phyloP scores from a whole-genome alignment of 2,113 vertebrate genomes.

The Menura novaehollandiae region DNA sequence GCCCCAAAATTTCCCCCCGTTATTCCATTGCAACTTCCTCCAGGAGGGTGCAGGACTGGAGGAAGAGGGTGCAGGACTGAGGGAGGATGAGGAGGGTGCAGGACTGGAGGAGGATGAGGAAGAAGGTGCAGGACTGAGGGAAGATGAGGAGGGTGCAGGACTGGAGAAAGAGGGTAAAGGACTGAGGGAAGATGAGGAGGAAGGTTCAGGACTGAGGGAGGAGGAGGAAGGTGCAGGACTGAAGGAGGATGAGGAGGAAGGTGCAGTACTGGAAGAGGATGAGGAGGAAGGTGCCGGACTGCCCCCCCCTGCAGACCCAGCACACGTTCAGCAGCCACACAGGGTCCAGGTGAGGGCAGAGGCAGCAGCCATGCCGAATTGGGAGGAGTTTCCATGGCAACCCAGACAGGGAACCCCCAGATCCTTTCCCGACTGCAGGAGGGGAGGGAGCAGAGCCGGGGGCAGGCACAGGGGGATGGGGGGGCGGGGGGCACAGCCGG shows the following conservation, averaged over 20 bases:
- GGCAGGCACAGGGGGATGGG: fast-evolving
- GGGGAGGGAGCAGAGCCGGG: neutral
- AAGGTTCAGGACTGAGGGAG: neutral
- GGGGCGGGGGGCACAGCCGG: fast-evolving
- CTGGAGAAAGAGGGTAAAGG: neutral
- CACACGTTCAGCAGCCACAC: neutral
- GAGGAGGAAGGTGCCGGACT: neutral
- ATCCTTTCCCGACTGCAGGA: neutral
- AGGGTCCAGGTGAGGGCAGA: neutral
- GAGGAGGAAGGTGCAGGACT: too few relatives aligned
- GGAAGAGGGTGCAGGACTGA: neutral
- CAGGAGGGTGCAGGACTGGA: too few relatives aligned
- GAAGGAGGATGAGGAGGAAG: too few relatives aligned
- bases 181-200: neutral
- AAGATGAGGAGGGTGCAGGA: neutral
- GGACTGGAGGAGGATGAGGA: neutral
- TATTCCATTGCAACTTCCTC: neutral
- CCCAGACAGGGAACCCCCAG: neutral
- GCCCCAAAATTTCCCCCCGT: neutral
- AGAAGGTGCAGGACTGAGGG: neutral
- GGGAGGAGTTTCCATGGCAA: conserved; percentile 24
- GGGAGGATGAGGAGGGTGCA: neutral
- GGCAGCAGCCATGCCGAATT: neutral
- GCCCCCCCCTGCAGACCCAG: fast-evolving
- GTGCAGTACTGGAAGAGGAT: too few relatives aligned